phyloP scores from a whole-genome alignment of 2,888 invertebrate genomes.

The Megamerina dolium region DNA sequence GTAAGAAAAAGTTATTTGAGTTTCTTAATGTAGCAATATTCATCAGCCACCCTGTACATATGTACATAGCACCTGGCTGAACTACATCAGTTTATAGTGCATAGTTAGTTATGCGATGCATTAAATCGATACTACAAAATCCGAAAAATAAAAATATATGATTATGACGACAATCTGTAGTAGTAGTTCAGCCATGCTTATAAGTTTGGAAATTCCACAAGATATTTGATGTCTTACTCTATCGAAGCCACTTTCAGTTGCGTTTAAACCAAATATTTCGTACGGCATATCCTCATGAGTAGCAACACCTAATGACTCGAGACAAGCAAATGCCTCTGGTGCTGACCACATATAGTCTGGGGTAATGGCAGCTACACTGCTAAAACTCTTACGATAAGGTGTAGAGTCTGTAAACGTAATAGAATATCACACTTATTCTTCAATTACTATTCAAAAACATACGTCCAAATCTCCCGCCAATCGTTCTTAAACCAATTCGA shows the following conservation, averaged over 20 bases:
- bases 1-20: too few species aligned
- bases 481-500: conserved; percentile 39
- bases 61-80: too few species aligned
- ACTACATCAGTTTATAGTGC: too few species aligned
- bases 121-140: too few species aligned
- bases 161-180: too few species aligned
- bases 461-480: conserved; percentile 25
- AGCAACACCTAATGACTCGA: conserved; percentile 45
- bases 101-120: too few species aligned
- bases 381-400: conserved; percentile 42
- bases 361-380: conserved; percentile 36
- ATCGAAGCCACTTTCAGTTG: conserved; percentile 44
- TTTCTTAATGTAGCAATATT: too few species aligned
- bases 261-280: conserved; percentile 45
- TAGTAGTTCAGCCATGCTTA: too few species aligned
- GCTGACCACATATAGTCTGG: conserved; percentile 48
- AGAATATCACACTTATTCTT: background rate
- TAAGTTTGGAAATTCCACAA: too few species aligned
- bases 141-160: too few species aligned
- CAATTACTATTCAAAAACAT: background rate
- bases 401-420: conserved; percentile 31
- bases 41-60: too few species aligned
- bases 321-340: conserved; percentile 47
- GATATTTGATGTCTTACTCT: conserved; percentile 32
- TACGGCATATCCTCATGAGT: conserved; percentile 47